Evolutionary conservation across 2,113 vertebrate genomes (phyloP), one percentile per base, ranked within the genome.

Genomic region (Alethe castanea): DNA sequence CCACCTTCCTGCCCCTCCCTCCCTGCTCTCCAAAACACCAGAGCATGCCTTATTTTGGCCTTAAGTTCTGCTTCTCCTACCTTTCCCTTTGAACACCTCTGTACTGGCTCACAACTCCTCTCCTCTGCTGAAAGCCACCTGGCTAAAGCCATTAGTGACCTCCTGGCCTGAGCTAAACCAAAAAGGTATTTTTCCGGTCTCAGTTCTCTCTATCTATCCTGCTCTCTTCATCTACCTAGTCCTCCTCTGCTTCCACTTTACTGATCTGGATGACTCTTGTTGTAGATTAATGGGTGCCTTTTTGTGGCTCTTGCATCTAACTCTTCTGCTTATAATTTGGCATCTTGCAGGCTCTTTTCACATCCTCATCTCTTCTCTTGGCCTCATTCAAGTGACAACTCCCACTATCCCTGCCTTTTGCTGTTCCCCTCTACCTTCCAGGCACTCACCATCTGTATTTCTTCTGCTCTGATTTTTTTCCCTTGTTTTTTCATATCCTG

Each of bases 401-500:
- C 65, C 12, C 33, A 66, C 26, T 1, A 1, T 36, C 10, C 50
- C 40, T 57, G 10, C 9, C 9, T 79, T 61, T 60, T 65, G 4
- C 33, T 52, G 2, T 29, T 89, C 11, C 29, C 2, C 2, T 60
- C 23, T 53, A 56, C 23, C 25, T 56, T 47, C n/a, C 31, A 61
- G 64, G 14, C 6, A 36, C 6, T 47, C 26, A 44, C 22, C 17
- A 14, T 71, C 22, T 45, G 11, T 18, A 35, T 79, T 70, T 83
- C 19, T 86, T 80, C 59, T 70, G 4, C 31, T 90, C 19, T 24
- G 3, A 9, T 25, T 54, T 67, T 67, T 74, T 71, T 4, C 3
- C 4, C 4, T 26, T 6, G 0, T 14, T 61, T 67, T 59, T 45
- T 69, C 20, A 50, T 59, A 59, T 18, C 6, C 0, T 1, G 0